phyloP scores from a whole-genome alignment of 2,113 vertebrate species.

The Pygathrix nemaeus region DNA sequence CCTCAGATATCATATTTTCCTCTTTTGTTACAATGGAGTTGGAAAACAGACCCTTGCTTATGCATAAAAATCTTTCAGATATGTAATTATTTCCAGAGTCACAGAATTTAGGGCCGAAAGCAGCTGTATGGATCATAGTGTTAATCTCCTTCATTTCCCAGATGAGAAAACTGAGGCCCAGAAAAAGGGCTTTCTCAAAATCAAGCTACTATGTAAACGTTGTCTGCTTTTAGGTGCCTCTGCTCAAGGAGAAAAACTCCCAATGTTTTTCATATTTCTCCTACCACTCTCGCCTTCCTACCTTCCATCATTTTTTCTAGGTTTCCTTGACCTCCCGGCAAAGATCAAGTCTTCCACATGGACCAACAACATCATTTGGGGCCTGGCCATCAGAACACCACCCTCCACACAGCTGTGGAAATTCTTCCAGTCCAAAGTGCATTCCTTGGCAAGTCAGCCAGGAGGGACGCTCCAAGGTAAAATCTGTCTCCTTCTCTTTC shows the following conservation, averaged over 20 bases:
- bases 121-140: no score
- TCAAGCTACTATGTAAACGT: neutral
- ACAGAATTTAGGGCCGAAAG: neutral
- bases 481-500: neutral
- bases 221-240: neutral
- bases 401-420: slow-evolving; percentile 38
- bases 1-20: neutral
- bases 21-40: neutral
- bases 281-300: neutral
- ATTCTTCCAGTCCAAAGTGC: neutral
- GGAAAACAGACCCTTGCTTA: neutral
- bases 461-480: neutral
- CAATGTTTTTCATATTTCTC: slow-evolving; percentile 39
- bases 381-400: neutral
- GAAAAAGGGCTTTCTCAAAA: neutral
- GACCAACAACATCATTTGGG: neutral
- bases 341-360: neutral
- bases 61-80: neutral
- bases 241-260: neutral
- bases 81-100: neutral
- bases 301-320: neutral
- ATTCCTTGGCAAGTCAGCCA: neutral
- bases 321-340: slow-evolving; percentile 43
- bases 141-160: neutral
- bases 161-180: neutral